These are phyloP conservation scores for Aphidius gifuensis DNA, from an alignment of 1,140 invertebrate genomes.

Conservation along the genomic window DNA sequence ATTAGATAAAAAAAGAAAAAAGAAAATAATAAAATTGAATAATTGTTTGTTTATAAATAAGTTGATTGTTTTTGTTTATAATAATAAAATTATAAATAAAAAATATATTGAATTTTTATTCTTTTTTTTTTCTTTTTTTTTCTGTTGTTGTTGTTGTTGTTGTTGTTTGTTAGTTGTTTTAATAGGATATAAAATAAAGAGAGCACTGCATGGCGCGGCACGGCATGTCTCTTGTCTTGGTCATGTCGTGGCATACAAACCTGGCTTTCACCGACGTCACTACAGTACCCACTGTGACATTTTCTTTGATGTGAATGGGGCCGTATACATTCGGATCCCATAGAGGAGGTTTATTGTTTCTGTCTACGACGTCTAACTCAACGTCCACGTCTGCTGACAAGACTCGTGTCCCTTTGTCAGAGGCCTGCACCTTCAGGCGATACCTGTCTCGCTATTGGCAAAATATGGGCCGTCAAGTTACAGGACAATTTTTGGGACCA, in stretches of 20 bases:
- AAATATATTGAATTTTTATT: too few relatives aligned
- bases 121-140: too few relatives aligned
- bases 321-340: conserved; percentile 92
- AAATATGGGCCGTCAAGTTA: conserved; percentile 59
- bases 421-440: conserved; percentile 88
- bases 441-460: conserved; percentile 88
- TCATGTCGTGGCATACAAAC: conserved; percentile 76
- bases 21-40: too few relatives aligned
- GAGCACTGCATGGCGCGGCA: conserved; percentile 43
- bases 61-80: too few relatives aligned
- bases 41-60: too few relatives aligned
- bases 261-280: conserved; percentile 95
- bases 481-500: conserved; percentile 44
- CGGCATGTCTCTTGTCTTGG: conserved; percentile 50
- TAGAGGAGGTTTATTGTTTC: conserved; percentile 95
- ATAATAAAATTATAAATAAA: too few relatives aligned
- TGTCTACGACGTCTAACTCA: conserved; percentile 95
- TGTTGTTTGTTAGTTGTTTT: too few relatives aligned
- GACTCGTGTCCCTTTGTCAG: conserved; percentile 83
- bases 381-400: conserved; percentile 91
- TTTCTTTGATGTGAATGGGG: conserved; percentile 94
- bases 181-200: conserved; percentile 16
- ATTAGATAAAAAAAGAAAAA: too few relatives aligned
- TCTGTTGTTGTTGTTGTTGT: too few relatives aligned
- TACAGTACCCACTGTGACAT: conserved; percentile 95